A percentile compares a stretch with the other conserved stretches of the same genome.
phyloP scores from a whole-genome alignment of 2,888 invertebrate genomes.

The Geophilus truncorum region DNA sequence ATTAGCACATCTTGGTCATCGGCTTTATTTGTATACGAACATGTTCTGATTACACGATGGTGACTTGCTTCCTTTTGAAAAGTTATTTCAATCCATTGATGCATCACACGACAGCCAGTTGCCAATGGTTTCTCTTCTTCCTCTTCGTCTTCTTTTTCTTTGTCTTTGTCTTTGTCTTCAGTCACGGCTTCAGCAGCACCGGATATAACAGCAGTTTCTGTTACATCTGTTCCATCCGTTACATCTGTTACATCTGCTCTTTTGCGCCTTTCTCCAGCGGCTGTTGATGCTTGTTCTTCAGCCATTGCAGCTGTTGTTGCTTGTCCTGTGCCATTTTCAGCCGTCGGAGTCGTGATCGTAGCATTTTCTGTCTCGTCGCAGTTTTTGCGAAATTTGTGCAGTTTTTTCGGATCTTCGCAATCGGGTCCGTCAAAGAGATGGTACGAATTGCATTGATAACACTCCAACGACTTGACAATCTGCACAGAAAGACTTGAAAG shows the following conservation, averaged over 20 bases:
- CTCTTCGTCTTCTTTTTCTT: too few relatives aligned
- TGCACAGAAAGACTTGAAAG: background rate
- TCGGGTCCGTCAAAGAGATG: background rate
- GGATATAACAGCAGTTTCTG: too few relatives aligned
- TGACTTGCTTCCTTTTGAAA: background rate
- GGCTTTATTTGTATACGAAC: background rate
- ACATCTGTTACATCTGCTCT: too few relatives aligned
- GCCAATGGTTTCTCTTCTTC: too few relatives aligned
- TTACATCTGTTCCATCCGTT: too few relatives aligned
- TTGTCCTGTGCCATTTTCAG: background rate
- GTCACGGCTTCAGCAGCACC: too few relatives aligned
- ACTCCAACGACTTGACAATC: background rate
- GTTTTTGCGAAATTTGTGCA: background rate
- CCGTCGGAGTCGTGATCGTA: background rate
- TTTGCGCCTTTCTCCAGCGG: too few relatives aligned
- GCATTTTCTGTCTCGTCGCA: background rate
- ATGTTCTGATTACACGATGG: background rate
- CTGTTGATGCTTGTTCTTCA: too few relatives aligned
- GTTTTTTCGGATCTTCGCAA: background rate
- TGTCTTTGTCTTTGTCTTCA: too few relatives aligned
- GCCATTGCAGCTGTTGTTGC: too few relatives aligned
- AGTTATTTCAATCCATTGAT: background rate
- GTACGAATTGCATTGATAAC: background rate
- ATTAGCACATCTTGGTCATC: background rate
- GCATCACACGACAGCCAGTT: background rate